Conservation (phyloP, 2,113 vertebrate species). For the Erinaceus europaeus region DNA sequence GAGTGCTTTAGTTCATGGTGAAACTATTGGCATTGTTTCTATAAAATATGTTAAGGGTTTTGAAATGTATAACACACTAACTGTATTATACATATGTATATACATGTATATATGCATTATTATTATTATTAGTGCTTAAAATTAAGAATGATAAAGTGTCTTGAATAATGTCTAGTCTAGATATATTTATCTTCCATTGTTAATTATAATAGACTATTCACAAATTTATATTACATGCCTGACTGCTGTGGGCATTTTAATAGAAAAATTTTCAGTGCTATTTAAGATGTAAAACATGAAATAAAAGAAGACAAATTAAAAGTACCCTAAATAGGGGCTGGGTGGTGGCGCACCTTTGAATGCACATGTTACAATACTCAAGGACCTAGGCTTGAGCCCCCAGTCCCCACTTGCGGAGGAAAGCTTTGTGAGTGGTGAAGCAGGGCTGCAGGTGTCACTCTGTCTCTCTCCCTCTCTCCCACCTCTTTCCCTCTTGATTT, state of each 20-base stretch:
- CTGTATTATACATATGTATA: not conserved
- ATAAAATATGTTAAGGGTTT: not conserved
- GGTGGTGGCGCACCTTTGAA: too few species aligned
- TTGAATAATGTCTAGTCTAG: not conserved
- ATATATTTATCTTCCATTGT: not conserved
- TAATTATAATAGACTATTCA: not conserved
- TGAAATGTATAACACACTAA: too few species aligned
- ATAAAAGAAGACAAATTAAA: not conserved
- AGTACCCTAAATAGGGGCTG: too few species aligned
- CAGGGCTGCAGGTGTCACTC: too few species aligned
- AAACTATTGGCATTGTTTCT: not conserved
- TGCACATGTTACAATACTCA: too few species aligned
- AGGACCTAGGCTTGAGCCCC: too few species aligned
- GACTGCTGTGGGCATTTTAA: not conserved
- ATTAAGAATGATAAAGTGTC: not conserved
- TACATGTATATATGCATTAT: not conserved
- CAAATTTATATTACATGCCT: not conserved
- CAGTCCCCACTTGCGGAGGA: too few species aligned
- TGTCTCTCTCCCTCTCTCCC: too few species aligned
- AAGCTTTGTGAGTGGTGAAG: too few species aligned
- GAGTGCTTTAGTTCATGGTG: not conserved
- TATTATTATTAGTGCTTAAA: not conserved
- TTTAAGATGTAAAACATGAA: slow-evolving; percentile 24
- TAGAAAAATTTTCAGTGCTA: not conserved
- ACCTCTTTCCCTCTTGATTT: too few species aligned